Evolutionary conservation across 2,888 invertebrate species (phyloP), one percentile per base, ranked within the genome.

Genomic region (Syrista parreyssii): DNA sequence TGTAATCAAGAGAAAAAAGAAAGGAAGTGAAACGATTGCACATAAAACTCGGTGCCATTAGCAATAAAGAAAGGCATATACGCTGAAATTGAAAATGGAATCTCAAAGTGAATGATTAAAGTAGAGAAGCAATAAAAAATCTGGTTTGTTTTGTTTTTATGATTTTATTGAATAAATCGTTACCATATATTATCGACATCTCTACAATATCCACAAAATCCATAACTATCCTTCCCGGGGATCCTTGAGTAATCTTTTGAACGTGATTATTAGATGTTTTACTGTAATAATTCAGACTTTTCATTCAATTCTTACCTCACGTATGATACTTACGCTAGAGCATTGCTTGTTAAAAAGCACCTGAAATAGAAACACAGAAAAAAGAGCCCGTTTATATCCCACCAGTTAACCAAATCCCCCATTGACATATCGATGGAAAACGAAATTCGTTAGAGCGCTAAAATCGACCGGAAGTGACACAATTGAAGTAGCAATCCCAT

Each of bases 321-420:
- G 23, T 55, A 55, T 81, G 30, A 83, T 84, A 84, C 84, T 83
- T 84, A 83, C 79, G 82, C 23, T 23, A 23, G 55, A 55, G 55
- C 55, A 23, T 55, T 55, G 55, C 55, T 55, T 55, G 23, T 55
- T 1, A 55, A 23, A 23, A 55, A 55, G 55, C 55, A 84, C 74
- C 81, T 82, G 81, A 78, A 83, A 83, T 33, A 77, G 36, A 73
- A 78, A 79, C 75, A 83, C 79, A 83, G 76, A 75, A 82, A 82
- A 80, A 36, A 82, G 81, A 79, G 68, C 36, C 76, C 83, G 71
- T 40, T 23, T 55, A 6, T 55, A 9, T 55, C 6, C 55, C 55
- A 55, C 23, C 15, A 23, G 55, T 55, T 9, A 55, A 55, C 0
- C 55, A 55, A 55, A 23, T 55, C 9, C 2, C 23, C 55, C 55